A percentile compares a stretch with the other conserved stretches of the same genome.
phyloP scores from a whole-genome alignment of 2,797 vertebrate species.

The Danio jaintianensis region DNA sequence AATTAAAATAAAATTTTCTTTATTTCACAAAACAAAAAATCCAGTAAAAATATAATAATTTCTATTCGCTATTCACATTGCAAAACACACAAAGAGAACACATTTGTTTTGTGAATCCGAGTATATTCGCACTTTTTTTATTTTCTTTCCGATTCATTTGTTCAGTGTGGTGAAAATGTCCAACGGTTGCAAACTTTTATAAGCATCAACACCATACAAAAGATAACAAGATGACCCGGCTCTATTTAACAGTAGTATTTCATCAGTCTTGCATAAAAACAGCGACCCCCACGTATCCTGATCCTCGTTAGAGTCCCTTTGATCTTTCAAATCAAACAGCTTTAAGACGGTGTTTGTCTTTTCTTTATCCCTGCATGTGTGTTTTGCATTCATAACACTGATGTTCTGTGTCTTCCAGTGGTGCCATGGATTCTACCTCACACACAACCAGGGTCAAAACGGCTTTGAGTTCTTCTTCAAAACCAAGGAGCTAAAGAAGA shows the following conservation, averaged over 20 bases:
- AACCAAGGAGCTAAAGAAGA: conserved; percentile 98
- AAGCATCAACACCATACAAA: conserved; percentile 8
- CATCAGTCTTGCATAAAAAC: conserved; percentile 24
- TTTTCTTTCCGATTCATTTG: not conserved
- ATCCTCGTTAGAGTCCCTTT: conserved; percentile 35
- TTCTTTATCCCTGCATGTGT: conserved; percentile 40
- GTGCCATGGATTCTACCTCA: conserved; percentile 99
- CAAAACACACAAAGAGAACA: not conserved
- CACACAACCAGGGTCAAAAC: conserved; percentile 94
- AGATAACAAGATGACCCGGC: not conserved
- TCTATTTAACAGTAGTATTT: conserved; percentile 3
- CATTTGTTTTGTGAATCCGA: not conserved
- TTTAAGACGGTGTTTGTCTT: not conserved
- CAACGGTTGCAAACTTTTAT: not conserved
- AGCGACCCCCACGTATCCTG: conserved; percentile 47
- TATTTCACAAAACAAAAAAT: not conserved
- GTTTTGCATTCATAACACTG: conserved; percentile 33
- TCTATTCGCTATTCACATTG: not conserved
- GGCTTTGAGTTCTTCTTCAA: conserved; percentile 98
- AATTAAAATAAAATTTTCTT: not conserved
- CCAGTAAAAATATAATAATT: too few relatives aligned
- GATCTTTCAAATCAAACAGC: not conserved
- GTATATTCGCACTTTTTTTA: not conserved
- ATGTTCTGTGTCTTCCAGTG: conserved; percentile 80
- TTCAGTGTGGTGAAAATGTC: not conserved